A percentile compares a stretch with the other conserved stretches of the same genome.
Conservation (phyloP, 2,888 invertebrate genomes). For the Drosophila prostipennis region DNA sequence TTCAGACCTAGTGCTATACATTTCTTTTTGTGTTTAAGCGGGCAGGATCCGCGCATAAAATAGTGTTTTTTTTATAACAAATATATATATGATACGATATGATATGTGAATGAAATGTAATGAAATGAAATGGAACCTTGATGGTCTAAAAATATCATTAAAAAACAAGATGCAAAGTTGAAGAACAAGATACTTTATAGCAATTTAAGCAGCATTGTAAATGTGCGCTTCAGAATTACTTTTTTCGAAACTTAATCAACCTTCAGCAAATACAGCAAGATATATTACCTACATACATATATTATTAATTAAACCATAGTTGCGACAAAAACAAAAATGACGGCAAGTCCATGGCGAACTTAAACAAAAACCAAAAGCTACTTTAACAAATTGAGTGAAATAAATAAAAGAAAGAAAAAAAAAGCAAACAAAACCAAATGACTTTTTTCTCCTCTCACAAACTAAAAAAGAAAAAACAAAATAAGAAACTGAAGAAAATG, state of each 20-base stretch:
- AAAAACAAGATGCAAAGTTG: constrained; percentile 21
- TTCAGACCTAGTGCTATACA: constrained; percentile 35
- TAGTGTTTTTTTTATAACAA: constrained; percentile 59
- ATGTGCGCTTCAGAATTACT: constrained; percentile 74
- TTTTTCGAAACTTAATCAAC: constrained; percentile 51
- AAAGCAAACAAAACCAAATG: constrained; percentile 49
- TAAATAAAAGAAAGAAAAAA: constrained; percentile 35
- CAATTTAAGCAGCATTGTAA: constrained; percentile 76
- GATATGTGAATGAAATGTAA: constrained; percentile 43
- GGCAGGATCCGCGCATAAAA: constrained; percentile 80
- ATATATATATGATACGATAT: constrained; percentile 39
- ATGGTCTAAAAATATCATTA: constrained; percentile 81
- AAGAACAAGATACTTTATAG: constrained; percentile 60
- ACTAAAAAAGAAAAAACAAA: not conserved
- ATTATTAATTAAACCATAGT: constrained; percentile 44
- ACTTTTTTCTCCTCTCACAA: constrained; percentile 67
- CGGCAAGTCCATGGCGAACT: constrained; percentile 52
- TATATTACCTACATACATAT: constrained; percentile 29
- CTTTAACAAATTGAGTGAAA: constrained; percentile 53
- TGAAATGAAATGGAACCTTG: constrained; percentile 67
- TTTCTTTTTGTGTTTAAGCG: constrained; percentile 80
- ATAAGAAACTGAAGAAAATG: constrained; percentile 14
- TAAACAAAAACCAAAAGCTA: constrained; percentile 40
- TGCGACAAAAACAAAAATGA: constrained; percentile 35
- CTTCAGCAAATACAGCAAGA: constrained; percentile 25